Conservation (phyloP, 2,113 vertebrate species). For the Aix galericulata region DNA sequence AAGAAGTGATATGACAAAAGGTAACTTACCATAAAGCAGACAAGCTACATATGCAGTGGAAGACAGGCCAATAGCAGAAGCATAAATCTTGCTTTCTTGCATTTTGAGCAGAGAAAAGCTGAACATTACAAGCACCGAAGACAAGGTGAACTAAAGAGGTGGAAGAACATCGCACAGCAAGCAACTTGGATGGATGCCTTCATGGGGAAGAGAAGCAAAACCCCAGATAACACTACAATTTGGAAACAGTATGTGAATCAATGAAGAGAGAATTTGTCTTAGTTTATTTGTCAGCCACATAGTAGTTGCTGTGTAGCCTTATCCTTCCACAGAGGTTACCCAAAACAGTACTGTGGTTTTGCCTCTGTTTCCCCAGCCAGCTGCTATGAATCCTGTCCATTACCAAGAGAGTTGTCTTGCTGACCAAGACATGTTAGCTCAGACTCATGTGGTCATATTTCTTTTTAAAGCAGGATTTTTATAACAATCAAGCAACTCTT, state of each 20-base stretch:
- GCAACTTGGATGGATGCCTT: background rate
- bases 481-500: background rate
- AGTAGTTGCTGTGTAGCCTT: too few species aligned
- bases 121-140: background rate
- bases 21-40: background rate
- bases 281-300: background rate
- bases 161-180: background rate
- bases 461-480: background rate
- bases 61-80: background rate
- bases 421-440: background rate
- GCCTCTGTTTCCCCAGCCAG: background rate
- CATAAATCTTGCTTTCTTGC: background rate
- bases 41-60: rapidly evolving
- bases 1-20: background rate
- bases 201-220: background rate
- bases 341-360: background rate
- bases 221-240: background rate
- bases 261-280: background rate
- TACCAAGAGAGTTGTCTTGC: background rate
- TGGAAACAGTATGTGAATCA: background rate
- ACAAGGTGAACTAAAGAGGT: background rate
- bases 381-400: background rate
- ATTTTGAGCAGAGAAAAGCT: background rate
- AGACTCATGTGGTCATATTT: background rate
- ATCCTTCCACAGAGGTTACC: background rate